These are phyloP conservation scores for Danio tinwini DNA, from an alignment of 2,797 vertebrate genomes.

Conservation along the genomic window DNA sequence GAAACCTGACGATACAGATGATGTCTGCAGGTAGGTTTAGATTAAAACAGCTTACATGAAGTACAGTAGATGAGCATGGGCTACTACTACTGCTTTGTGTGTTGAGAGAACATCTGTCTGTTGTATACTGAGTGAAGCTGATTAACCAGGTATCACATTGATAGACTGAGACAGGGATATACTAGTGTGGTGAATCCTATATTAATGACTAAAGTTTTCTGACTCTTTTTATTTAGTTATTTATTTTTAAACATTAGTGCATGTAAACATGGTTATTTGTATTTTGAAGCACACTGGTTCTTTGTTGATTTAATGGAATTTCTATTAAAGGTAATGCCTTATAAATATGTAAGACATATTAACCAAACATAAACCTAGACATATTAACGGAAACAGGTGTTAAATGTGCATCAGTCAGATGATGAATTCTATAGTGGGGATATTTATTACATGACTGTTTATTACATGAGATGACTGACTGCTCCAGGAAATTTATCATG, in stretches of 20 bases:
- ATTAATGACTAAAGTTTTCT: not conserved
- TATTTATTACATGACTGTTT: not conserved
- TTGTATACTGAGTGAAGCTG: not conserved
- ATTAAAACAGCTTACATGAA: too few relatives aligned
- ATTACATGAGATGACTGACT: not conserved
- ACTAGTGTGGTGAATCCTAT: not conserved
- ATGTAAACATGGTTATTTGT: not conserved
- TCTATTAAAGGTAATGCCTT: not conserved
- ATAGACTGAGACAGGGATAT: not conserved
- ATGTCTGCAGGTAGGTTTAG: not conserved
- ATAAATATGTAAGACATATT: not conserved
- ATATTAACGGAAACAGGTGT: not conserved
- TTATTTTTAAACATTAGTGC: not conserved
- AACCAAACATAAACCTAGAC: not conserved
- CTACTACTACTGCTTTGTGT: not conserved
- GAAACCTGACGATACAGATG: not conserved
- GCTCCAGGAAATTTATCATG: not conserved
- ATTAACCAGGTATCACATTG: not conserved
- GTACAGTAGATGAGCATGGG: not conserved
- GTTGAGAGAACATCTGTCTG: not conserved
- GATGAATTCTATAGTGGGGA: not conserved
- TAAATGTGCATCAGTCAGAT: slow-evolving; percentile 9
- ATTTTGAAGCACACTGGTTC: not conserved
- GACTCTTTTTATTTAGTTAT: not conserved
- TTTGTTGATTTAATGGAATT: not conserved